phyloP scores from a whole-genome alignment of 2,113 vertebrate species.

The Toxotes chatareus region DNA sequence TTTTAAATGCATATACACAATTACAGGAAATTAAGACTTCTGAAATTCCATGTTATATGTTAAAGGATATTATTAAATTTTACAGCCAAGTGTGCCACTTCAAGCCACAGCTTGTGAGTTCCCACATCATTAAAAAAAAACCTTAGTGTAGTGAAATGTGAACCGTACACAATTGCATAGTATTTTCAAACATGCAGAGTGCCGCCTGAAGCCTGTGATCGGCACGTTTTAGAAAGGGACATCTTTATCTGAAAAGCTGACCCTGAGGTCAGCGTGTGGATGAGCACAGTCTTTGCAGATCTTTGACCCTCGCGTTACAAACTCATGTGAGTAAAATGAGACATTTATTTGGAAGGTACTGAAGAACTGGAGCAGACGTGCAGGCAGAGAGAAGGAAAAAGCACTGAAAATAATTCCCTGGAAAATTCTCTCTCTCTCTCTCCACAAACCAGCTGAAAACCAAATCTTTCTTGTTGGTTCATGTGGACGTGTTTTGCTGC shows the following conservation, averaged over 20 bases:
- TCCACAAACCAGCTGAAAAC: not conserved
- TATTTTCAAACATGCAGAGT: too few relatives aligned
- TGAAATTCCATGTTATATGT: too few relatives aligned
- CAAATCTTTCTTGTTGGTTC: not conserved
- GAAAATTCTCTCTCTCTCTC: not conserved
- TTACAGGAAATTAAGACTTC: too few relatives aligned
- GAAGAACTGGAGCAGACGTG: not conserved
- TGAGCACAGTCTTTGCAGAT: slow-evolving; percentile 9
- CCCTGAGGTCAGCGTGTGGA: not conserved
- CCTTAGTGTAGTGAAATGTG: too few relatives aligned
- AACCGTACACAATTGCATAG: too few relatives aligned
- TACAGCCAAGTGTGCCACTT: too few relatives aligned
- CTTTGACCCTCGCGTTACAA: not conserved
- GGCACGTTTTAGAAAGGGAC: not conserved
- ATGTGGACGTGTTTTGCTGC: not conserved
- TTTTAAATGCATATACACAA: too few relatives aligned
- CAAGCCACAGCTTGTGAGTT: too few relatives aligned
- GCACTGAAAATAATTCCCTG: not conserved
- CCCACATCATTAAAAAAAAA: too few relatives aligned
- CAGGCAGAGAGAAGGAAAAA: not conserved
- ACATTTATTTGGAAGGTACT: not conserved
- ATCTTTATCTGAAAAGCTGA: not conserved
- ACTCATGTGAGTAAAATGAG: not conserved
- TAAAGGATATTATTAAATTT: too few relatives aligned
- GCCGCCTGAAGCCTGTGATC: not conserved